Evolutionary conservation across 2,888 invertebrate genomes (phyloP).

Genomic region (Arge pagana): DNA sequence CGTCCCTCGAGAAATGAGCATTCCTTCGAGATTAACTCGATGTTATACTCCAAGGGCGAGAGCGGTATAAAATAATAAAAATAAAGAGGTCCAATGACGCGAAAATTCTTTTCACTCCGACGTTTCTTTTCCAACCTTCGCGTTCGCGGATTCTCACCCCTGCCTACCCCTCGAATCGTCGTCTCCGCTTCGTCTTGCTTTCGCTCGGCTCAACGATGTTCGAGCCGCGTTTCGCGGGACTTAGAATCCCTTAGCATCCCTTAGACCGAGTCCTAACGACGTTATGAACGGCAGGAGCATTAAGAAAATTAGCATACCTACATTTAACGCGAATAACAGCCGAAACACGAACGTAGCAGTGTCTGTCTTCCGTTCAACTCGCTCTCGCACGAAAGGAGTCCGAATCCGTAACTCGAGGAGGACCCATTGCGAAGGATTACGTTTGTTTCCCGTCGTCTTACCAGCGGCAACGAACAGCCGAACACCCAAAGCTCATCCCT

Average conservation of each 20-base stretch:
- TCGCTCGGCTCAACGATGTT: neutral
- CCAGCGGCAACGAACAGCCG: neutral
- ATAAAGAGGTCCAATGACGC: slow-evolving; percentile 1
- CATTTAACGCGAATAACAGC: slow-evolving; percentile 12
- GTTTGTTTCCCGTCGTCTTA: slow-evolving; percentile 18
- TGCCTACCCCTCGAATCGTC: neutral
- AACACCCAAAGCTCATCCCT: neutral
- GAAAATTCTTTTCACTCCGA: neutral
- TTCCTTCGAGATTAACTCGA: slow-evolving; percentile 28
- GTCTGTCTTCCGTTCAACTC: too few species aligned
- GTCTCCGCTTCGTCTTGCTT: neutral
- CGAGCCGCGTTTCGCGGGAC: neutral
- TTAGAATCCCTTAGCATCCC: neutral
- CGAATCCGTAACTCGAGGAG: slow-evolving; percentile 13
- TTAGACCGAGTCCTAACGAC: slow-evolving; percentile 28
- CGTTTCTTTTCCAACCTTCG: neutral
- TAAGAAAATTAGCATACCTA: slow-evolving; percentile 35
- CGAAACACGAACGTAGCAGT: too few species aligned
- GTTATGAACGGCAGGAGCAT: slow-evolving; percentile 34
- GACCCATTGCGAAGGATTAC: slow-evolving; percentile 36
- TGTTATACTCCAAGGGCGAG: too few species aligned
- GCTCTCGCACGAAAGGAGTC: slow-evolving; percentile 9
- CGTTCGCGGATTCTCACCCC: neutral
- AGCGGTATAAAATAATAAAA: neutral
- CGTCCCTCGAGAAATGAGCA: slow-evolving; percentile 20